These are phyloP conservation scores for Osmoderma eremita DNA, from an alignment of 2,888 invertebrate genomes.

Conservation along the genomic window DNA sequence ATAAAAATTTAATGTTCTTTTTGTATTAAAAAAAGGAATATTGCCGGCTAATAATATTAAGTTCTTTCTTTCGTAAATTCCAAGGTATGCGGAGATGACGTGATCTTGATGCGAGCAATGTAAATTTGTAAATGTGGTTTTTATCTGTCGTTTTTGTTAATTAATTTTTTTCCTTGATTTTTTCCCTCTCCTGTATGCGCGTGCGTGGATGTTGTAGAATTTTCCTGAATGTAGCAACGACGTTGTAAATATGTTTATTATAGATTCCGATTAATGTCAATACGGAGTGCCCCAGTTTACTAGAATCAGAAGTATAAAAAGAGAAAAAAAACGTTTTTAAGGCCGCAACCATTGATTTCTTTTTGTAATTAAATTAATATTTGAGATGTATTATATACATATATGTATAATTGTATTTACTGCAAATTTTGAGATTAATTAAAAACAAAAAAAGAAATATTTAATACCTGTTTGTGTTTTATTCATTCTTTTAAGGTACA, in stretches of 20 bases:
- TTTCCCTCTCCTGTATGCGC: neutral
- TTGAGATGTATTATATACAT: conserved; percentile 40
- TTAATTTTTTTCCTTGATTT: conserved; percentile 2
- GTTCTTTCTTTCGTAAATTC: conserved; percentile 17
- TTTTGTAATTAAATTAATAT: conserved; percentile 38
- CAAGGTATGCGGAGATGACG: conserved; percentile 19
- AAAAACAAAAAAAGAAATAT: conserved; percentile 26
- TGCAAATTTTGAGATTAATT: conserved; percentile 38
- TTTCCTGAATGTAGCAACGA: conserved; percentile 11
- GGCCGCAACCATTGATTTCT: conserved; percentile 14
- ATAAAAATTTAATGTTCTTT: neutral
- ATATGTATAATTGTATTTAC: conserved; percentile 42
- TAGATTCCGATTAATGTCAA: conserved; percentile 12
- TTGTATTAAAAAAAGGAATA: conserved; percentile 2
- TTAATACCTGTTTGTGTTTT: conserved; percentile 15
- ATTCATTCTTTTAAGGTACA: no score
- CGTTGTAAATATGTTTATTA: conserved; percentile 38
- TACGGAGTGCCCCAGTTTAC: conserved; percentile 2
- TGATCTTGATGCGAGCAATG: conserved; percentile 23
- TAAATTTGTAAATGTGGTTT: conserved; percentile 44
- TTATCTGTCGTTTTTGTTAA: conserved; percentile 1
- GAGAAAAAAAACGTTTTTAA: conserved; percentile 9
- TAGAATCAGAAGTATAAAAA: neutral
- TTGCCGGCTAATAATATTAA: conserved; percentile 19
- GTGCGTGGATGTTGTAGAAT: conserved; percentile 10